Evolutionary conservation across 2,113 vertebrate species (phyloP).

Genomic region (Protomyctophum bolini): DNA sequence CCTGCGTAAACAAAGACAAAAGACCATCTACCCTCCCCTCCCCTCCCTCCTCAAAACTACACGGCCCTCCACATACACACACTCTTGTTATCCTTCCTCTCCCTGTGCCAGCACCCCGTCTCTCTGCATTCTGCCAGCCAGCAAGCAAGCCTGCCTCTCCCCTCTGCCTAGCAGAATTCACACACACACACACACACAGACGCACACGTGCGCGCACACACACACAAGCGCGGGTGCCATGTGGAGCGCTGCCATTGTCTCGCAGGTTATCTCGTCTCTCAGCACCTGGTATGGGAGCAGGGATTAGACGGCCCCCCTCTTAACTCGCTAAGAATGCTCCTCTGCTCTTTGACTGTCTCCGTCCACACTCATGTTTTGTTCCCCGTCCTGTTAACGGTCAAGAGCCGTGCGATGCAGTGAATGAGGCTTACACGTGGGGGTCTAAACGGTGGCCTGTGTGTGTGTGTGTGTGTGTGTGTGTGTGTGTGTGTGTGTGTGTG

Average conservation of each 20-base stretch:
- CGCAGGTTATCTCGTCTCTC: slow-evolving; percentile 73
- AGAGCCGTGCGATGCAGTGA: slow-evolving; percentile 58
- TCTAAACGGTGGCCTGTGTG: slow-evolving; percentile 23
- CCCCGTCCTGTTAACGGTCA: slow-evolving; percentile 50
- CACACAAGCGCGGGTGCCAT: slow-evolving; percentile 30
- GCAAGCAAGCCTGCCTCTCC: slow-evolving; percentile 10
- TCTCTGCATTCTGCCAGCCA: slow-evolving; percentile 17
- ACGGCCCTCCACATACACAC: slow-evolving; percentile 25
- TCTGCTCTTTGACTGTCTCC: slow-evolving; percentile 46
- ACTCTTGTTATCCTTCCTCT: slow-evolving; percentile 54
- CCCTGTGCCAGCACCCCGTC: not conserved
- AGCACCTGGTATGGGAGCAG: slow-evolving; percentile 67
- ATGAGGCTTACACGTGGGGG: slow-evolving; percentile 65
- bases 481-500: too few relatives aligned
- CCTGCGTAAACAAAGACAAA: slow-evolving; percentile 74
- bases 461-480: too few relatives aligned
- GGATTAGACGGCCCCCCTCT: slow-evolving; percentile 60
- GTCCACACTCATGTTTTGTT: slow-evolving; percentile 67
- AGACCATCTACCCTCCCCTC: slow-evolving; percentile 28
- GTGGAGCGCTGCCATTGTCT: slow-evolving; percentile 65
- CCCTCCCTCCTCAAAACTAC: not conserved
- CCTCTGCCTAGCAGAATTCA: slow-evolving; percentile 29
- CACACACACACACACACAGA: not conserved
- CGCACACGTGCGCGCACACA: slow-evolving; percentile 8
- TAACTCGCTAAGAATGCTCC: slow-evolving; percentile 56